phyloP scores from a whole-genome alignment of 2,797 vertebrate species.

The Liparis tanakae region DNA sequence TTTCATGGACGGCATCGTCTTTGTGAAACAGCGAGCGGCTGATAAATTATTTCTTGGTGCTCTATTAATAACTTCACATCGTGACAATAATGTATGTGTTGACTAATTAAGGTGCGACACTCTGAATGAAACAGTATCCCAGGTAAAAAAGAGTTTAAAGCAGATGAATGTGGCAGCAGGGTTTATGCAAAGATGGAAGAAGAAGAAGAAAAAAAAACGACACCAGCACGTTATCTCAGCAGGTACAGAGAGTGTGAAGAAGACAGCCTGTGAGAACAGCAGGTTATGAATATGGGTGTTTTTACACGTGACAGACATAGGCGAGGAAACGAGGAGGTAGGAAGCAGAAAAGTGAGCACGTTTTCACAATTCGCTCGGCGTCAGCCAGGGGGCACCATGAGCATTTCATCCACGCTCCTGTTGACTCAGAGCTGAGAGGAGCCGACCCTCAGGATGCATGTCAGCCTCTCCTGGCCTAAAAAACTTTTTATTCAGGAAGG shows the following conservation, averaged over 20 bases:
- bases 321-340: neutral
- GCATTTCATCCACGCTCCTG: constrained; percentile 45
- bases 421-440: constrained; percentile 1
- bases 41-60: neutral
- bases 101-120: constrained; percentile 17
- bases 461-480: too few species aligned
- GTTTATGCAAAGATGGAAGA: neutral
- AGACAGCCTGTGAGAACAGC: constrained; percentile 54
- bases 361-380: constrained; percentile 11
- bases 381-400: constrained; percentile 68
- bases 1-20: neutral
- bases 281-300: constrained; percentile 33
- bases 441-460: neutral
- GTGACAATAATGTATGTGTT: neutral
- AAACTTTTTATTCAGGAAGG: too few species aligned
- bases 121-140: constrained; percentile 9
- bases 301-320: neutral
- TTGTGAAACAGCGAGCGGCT: neutral
- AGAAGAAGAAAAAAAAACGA: neutral
- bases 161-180: constrained; percentile 20
- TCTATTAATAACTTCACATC: constrained; percentile 1
- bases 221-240: constrained; percentile 24
- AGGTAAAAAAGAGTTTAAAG: constrained; percentile 28
- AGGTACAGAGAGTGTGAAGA: constrained; percentile 51
- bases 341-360: neutral